These are phyloP conservation scores for Erythrolamprus reginae DNA, from an alignment of 2,113 vertebrate genomes.

Conservation along the genomic window DNA sequence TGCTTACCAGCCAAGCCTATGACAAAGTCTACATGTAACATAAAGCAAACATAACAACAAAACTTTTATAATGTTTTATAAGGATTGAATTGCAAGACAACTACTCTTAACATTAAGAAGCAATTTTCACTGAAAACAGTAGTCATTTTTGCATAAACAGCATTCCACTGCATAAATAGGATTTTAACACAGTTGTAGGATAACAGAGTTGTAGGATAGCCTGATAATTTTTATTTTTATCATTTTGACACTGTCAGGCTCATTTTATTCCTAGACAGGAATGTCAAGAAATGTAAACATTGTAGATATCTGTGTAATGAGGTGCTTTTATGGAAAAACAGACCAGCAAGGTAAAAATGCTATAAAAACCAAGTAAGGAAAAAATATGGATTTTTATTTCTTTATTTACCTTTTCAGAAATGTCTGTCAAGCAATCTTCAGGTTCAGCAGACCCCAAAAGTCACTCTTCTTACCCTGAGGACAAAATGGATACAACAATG, in stretches of 20 bases:
- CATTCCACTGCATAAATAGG: not conserved
- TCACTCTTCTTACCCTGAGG: slow-evolving; percentile 86
- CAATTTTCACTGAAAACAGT: not conserved
- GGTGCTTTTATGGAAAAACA: not conserved
- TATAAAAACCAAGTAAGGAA: slow-evolving; percentile 11
- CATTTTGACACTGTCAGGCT: not conserved
- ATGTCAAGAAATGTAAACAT: not conserved
- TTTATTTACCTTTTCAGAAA: slow-evolving; percentile 87
- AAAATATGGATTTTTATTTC: slow-evolving; percentile 25
- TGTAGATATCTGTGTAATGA: not conserved
- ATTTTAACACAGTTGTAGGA: not conserved
- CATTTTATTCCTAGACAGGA: not conserved
- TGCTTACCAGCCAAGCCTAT: not conserved
- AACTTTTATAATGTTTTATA: not conserved
- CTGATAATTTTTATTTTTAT: not conserved
- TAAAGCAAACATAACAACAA: not conserved
- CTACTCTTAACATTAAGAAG: not conserved
- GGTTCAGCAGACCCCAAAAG: slow-evolving; percentile 79
- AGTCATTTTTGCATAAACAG: not conserved
- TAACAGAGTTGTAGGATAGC: not conserved
- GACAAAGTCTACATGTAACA: not conserved
- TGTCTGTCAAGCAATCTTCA: slow-evolving; percentile 88
- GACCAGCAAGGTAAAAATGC: not conserved
- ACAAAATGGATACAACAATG: slow-evolving; percentile 71
- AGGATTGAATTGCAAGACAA: not conserved